Conservation (phyloP, 2,888 invertebrate genomes). For the Phengaris alcon region DNA sequence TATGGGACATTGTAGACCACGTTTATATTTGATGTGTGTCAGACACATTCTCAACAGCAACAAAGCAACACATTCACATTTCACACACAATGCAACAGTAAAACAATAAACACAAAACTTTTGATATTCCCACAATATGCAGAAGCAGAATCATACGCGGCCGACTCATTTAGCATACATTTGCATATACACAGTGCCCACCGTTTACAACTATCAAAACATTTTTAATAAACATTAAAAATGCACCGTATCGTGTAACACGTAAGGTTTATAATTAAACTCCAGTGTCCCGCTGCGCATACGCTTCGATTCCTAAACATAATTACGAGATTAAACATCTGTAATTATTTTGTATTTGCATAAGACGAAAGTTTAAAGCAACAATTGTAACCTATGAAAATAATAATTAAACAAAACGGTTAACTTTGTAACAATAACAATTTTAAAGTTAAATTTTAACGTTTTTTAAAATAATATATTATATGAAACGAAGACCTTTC, state of each 20-base stretch:
- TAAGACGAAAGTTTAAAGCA: constrained; percentile 44
- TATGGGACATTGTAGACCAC: too few relatives aligned
- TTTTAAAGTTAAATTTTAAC: constrained; percentile 18
- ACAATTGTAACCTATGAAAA: constrained; percentile 36
- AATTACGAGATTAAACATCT: constrained; percentile 53
- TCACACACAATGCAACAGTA: constrained; percentile 30
- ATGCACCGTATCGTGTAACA: neutral
- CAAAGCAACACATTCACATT: constrained; percentile 38
- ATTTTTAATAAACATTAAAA: constrained; percentile 36
- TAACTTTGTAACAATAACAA: constrained; percentile 13
- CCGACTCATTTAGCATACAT: constrained; percentile 55
- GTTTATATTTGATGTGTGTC: constrained; percentile 32
- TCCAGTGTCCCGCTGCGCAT: constrained; percentile 37
- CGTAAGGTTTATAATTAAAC: neutral
- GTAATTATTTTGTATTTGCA: constrained; percentile 44
- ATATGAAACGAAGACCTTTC: neutral
- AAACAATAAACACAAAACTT: constrained; percentile 31
- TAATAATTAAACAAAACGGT: constrained; percentile 28
- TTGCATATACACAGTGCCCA: constrained; percentile 48
- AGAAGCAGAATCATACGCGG: constrained; percentile 44
- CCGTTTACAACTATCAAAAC: constrained; percentile 61
- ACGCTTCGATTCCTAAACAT: constrained; percentile 57
- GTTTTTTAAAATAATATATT: neutral
- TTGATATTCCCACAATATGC: constrained; percentile 42
- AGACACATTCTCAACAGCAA: neutral